Evolutionary conservation across 2,113 vertebrate species (phyloP).

Genomic region (Datnioides undecimradiatus): DNA sequence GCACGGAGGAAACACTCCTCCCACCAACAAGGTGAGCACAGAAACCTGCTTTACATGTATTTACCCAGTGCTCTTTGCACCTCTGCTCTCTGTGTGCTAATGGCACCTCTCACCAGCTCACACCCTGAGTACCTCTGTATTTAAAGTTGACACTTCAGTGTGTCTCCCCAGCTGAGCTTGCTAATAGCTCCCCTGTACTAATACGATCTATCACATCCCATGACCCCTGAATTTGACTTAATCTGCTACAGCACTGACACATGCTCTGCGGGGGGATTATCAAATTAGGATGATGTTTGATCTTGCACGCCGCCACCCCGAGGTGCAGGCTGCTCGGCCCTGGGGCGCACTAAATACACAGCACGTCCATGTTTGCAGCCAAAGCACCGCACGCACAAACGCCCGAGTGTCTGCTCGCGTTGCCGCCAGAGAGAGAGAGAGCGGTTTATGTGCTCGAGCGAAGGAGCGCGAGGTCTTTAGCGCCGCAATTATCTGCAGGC

Average conservation of each 20-base stretch:
- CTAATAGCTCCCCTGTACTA: constrained; percentile 15
- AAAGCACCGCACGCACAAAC: not conserved
- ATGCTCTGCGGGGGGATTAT: constrained; percentile 57
- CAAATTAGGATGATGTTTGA: constrained; percentile 68
- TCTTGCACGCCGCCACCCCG: constrained; percentile 29
- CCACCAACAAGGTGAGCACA: not conserved
- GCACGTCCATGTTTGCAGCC: not conserved
- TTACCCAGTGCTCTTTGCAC: constrained; percentile 3
- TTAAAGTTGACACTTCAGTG: constrained; percentile 18
- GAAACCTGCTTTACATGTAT: no score
- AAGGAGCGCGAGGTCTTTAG: constrained; percentile 62
- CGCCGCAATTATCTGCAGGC: constrained; percentile 72
- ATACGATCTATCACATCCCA: constrained; percentile 45
- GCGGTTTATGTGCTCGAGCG: constrained; percentile 28
- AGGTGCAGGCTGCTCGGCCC: constrained; percentile 13
- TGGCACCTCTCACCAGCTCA: constrained; percentile 5
- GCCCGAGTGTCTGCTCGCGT: constrained; percentile 13
- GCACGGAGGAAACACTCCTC: not conserved
- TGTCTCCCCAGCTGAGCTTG: constrained; percentile 18
- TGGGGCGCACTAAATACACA: not conserved
- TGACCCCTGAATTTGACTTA: constrained; percentile 30
- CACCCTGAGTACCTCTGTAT: constrained; percentile 25
- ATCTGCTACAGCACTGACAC: constrained; percentile 46
- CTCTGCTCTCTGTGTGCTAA: constrained; percentile 35
- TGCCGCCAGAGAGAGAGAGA: constrained; percentile 2